Evolutionary conservation across 1,140 invertebrate genomes (phyloP).

Genomic region (Neuroterus valhalla): DNA sequence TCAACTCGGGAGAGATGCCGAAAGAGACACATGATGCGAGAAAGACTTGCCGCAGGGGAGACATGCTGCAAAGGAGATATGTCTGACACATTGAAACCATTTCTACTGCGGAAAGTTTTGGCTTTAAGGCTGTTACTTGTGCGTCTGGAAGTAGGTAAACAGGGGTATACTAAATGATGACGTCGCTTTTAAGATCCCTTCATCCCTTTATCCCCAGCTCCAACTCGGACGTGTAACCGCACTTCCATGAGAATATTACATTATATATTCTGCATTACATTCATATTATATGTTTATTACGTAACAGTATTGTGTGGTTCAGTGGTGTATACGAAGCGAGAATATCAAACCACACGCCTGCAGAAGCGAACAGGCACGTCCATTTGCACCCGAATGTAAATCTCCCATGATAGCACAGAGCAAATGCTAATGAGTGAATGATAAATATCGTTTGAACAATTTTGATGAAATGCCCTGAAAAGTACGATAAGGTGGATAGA

Average conservation of each 20-base stretch:
- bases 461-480: neutral
- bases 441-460: conserved; percentile 5
- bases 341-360: conserved; percentile 10
- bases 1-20: no score
- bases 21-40: no score
- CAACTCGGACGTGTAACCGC: conserved; percentile 36
- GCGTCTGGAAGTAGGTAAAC: conserved; percentile 8
- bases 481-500: no score
- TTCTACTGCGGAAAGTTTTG: conserved; percentile 4
- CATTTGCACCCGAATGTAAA: conserved; percentile 28
- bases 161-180: conserved; percentile 45
- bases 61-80: no score
- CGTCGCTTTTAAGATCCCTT: conserved; percentile 45
- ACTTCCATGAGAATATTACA: conserved; percentile 50
- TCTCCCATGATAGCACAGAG: conserved; percentile 12
- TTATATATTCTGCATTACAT: conserved; percentile 54
- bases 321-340: neutral
- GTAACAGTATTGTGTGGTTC: neutral
- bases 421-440: conserved; percentile 18
- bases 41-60: no score
- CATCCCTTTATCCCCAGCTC: conserved; percentile 33
- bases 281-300: conserved; percentile 44
- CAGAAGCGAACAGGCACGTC: conserved; percentile 16
- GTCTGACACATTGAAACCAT: conserved; percentile 9
- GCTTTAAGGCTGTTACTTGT: neutral